A percentile compares a stretch with the other conserved stretches of the same genome.
Evolutionary conservation across 2,888 invertebrate species (phyloP).

Genomic region (Actias luna): DNA sequence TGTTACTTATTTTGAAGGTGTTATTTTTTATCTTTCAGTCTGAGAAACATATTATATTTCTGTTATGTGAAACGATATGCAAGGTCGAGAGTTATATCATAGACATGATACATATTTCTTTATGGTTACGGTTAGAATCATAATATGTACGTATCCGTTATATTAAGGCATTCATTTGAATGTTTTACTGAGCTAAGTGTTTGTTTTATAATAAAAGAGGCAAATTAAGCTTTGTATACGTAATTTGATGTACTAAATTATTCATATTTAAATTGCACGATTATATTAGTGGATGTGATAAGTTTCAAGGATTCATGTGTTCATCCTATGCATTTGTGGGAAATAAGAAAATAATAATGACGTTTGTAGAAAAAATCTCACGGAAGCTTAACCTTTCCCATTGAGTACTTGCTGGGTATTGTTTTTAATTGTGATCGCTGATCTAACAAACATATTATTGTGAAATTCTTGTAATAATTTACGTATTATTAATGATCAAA

Average conservation of each 20-base stretch:
- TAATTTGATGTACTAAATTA: background rate
- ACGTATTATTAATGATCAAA: background rate
- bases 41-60: slow-evolving; percentile 11
- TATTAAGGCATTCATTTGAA: background rate
- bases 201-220: background rate
- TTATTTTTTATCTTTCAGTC: background rate
- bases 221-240: background rate
- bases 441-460: background rate
- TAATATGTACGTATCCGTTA: background rate
- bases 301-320: slow-evolving; percentile 7
- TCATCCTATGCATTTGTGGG: background rate
- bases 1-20: background rate
- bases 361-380: slow-evolving; percentile 45
- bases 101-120: slow-evolving; percentile 4
- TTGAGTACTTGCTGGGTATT: slow-evolving; percentile 30
- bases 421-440: slow-evolving; percentile 12
- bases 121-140: slow-evolving; percentile 4
- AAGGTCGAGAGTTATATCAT: slow-evolving; percentile 20
- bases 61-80: slow-evolving; percentile 48
- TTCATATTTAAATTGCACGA: background rate
- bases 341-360: background rate
- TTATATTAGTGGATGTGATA: background rate
- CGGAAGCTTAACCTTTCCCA: slow-evolving; percentile 67
- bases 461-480: background rate
- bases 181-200: background rate